Evolutionary conservation across 2,888 invertebrate genomes (phyloP), one percentile per base, ranked within the genome.

Genomic region (Papilio gigon): DNA sequence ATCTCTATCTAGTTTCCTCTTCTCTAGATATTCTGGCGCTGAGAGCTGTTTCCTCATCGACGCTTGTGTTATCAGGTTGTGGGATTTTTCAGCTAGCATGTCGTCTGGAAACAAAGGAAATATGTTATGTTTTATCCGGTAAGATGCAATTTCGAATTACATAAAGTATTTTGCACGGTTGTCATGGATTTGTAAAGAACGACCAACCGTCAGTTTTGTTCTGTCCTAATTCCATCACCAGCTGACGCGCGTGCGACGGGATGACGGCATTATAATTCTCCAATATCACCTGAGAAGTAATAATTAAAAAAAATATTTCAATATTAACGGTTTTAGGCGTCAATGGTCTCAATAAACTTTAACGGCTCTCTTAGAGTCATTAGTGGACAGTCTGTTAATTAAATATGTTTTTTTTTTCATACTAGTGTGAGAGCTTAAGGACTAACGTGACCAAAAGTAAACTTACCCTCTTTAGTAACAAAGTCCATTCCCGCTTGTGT

Each of bases 231-330:
- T 97, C 95, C 94, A 98, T 97, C 60, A 98, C 97, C 65, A 98
- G 92, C 82, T 98, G 97, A 77, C 97, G 94, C 17, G 98, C 98
- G 81, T 98, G 98, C 67, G 95, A 96, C n/a, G 98, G 98, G 81
- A 99, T 98, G 74, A 96, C 97, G 0, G 96, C 97, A 72, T 95
- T 95, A 88, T 97, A 98, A 89, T 98, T 98, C 84, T 98, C 98
- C 76, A 99, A 91, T 82, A 99, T 98, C 42, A 98, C 97, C 87
- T 97, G 93, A 63, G 75, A 74, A 60, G 2, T 42, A 9, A 20
- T 14, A 61, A 61, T 42, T 40, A 1, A 60, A 37, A 35, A 8
- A 20, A 42, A 47, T 20, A 20, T 2, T 20, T 44, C 2, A 44
- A 40, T n/a, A n/a, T n/a, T n/a, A n/a, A n/a, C n/a, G n/a, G n/a